A percentile compares a stretch with the other conserved stretches of the same genome.
Conservation (phyloP, 2,888 invertebrate genomes). For the Mantis religiosa region DNA sequence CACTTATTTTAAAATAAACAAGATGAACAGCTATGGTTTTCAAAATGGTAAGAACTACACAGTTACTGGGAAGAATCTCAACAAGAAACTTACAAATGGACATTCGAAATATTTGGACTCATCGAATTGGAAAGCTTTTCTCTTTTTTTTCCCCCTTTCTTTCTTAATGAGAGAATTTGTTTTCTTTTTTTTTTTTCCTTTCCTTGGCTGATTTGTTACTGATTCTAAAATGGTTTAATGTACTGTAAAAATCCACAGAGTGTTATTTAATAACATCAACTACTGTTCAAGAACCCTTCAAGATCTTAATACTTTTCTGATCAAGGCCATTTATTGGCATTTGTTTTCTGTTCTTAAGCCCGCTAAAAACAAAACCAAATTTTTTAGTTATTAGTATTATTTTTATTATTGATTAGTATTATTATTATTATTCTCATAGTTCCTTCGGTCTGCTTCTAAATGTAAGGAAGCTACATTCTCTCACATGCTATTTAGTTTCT, state of each 20-base stretch:
- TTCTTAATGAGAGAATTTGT: background rate
- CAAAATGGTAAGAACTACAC: conserved; percentile 14
- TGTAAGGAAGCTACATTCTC: conserved; percentile 9
- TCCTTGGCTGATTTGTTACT: conserved; percentile 5
- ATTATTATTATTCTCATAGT: background rate
- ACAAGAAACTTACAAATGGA: conserved; percentile 10
- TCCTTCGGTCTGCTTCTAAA: background rate
- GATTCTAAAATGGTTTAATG: conserved; percentile 15
- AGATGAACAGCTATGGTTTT: conserved; percentile 5
- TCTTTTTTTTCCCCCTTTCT: background rate
- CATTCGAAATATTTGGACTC: conserved; percentile 9
- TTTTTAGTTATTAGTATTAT: background rate
- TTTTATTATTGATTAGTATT: background rate
- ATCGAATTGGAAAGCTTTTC: background rate
- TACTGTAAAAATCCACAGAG: conserved; percentile 22
- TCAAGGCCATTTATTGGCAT: conserved; percentile 4
- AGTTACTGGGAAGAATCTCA: background rate
- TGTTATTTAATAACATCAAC: conserved; percentile 3
- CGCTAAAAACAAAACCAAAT: conserved; percentile 3
- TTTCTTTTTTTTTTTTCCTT: background rate
- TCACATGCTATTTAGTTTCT: conserved; percentile 10
- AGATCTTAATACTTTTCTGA: conserved; percentile 6
- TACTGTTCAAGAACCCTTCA: conserved; percentile 3
- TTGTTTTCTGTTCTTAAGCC: background rate
- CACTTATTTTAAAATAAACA: conserved; percentile 1